Percentiles rank a stretch among this genome's conserved stretches.
phyloP scores from a whole-genome alignment of 2,113 vertebrate genomes.

The Nyctereutes procyonoides region DNA sequence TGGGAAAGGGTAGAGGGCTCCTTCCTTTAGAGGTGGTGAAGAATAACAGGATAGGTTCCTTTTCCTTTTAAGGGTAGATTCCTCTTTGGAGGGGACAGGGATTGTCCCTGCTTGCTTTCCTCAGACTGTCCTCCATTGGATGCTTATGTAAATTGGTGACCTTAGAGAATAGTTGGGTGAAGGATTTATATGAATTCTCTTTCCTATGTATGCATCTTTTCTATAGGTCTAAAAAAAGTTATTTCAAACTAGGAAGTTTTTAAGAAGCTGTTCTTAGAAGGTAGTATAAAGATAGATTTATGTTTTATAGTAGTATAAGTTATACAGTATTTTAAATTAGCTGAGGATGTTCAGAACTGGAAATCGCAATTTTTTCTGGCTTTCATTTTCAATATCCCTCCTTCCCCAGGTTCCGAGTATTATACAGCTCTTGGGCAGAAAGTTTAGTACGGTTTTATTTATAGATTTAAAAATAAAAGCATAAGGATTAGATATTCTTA shows the following conservation, averaged over 20 bases:
- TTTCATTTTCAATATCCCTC: not conserved
- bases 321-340: not conserved
- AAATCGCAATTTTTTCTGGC: not conserved
- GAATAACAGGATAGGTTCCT: not conserved
- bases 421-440: not conserved
- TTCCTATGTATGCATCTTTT: not conserved
- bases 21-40: not conserved
- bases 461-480: conserved; percentile 5
- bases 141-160: not conserved
- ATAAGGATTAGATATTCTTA: not conserved
- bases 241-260: not conserved
- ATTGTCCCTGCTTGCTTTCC: too few species aligned
- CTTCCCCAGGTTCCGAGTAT: not conserved
- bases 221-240: conserved; percentile 4
- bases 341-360: not conserved
- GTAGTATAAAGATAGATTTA: not conserved
- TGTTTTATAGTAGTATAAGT: not conserved
- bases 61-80: not conserved
- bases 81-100: not conserved
- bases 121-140: not conserved
- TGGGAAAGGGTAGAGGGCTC: not conserved
- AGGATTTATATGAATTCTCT: not conserved
- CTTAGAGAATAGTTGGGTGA: not conserved
- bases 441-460: not conserved
- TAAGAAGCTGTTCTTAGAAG: not conserved